Evolutionary conservation across 2,113 vertebrate genomes (phyloP), one percentile per base, ranked within the genome.

Genomic region (Lathamus discolor): DNA sequence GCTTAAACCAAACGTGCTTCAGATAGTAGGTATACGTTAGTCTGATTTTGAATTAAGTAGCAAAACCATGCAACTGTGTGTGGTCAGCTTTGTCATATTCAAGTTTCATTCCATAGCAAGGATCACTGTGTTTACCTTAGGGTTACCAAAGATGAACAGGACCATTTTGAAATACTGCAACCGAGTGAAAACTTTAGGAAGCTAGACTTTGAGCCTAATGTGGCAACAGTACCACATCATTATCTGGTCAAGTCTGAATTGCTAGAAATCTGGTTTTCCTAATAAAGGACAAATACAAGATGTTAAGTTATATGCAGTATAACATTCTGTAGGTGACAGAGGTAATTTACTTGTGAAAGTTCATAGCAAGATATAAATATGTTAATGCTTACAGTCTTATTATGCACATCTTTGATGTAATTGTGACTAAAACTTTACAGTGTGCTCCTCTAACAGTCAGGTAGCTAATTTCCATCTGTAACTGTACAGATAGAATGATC

Each of bases 81-180:
- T 10, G 13, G 49, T 79, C 57, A 49, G 1, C 55, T 77, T 74
- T 46, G 20, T 44, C 8, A 25, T 41, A n/a, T n/a, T 67, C 8
- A 5, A 11, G 8, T 79, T 43, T 86, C 5, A 5, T 43, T 86
- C 33, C 17, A 2, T 43, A 28, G 29, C 13, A 73, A 29, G 68
- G 54, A 57, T 46, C 0, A 1, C 0, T 0, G 5, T 19, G 7
- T 10, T 83, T 76, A 10, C 43, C 10, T 13, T 24, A 9, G 16
- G 18, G 9, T 59, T 88, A 39, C 13, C 16, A 17, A 12, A 66
- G 57, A 74, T 37, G 31, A 49, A 11, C 20, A 51, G 33, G 39
- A 81, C 14, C 22, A 8, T 39, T 77, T 31, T 81, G 19, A 86
- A 92, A 67, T 86, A 15, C 24, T 25, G 48, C 43, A 63, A 3